Conservation (phyloP, 2,888 invertebrate species). For the Periphyllus acericola region DNA sequence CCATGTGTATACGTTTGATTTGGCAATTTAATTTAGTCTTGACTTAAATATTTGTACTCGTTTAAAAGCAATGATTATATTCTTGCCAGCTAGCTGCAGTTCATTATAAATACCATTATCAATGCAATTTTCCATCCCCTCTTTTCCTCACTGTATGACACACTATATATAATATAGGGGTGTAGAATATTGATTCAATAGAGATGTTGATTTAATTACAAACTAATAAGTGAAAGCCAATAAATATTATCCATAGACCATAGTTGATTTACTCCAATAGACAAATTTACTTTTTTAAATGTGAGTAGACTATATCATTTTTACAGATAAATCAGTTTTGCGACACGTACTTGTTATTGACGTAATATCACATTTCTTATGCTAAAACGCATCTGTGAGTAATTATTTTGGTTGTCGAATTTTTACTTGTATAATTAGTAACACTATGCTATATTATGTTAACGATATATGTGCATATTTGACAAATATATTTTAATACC, state of each 20-base stretch:
- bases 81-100: neutral
- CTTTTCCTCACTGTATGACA: neutral
- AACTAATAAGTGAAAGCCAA: conserved; percentile 42
- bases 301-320: no score
- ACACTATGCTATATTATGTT: neutral
- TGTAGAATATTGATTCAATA: conserved; percentile 31
- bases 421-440: no score
- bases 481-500: no score
- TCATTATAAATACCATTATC: conserved; percentile 39
- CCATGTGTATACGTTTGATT: neutral
- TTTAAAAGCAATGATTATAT: conserved; percentile 20
- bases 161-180: neutral
- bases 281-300: neutral
- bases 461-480: no score
- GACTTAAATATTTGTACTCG: neutral
- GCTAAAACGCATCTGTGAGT: neutral
- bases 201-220: conserved; percentile 34
- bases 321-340: no score
- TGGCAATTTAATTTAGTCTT: neutral
- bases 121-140: conserved; percentile 35
- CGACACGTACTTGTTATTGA: neutral
- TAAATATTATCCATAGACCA: conserved; percentile 6
- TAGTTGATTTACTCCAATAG: neutral
- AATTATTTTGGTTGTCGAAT: no score
- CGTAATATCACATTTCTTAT: neutral